Percentiles rank a stretch among this genome's conserved stretches.
Evolutionary conservation across 1,140 invertebrate species (phyloP).

Genomic region (Dendrolimus punctatus): DNA sequence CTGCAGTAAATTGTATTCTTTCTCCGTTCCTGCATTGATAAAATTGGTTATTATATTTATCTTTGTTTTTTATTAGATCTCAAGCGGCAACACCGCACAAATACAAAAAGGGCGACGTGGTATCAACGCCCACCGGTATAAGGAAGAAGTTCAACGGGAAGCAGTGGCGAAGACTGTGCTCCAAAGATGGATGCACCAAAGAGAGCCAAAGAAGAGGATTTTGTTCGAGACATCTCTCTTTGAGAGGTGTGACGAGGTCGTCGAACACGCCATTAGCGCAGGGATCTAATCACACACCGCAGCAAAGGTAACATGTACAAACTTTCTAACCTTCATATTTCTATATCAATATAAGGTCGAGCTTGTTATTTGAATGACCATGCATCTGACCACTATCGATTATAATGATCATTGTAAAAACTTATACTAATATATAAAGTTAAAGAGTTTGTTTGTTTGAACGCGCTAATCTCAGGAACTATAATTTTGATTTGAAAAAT

Average conservation of each 20-base stretch:
- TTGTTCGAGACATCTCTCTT: constrained; percentile 95
- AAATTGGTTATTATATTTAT: no score
- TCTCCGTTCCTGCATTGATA: no score
- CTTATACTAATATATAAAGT: no score
- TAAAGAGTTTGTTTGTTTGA: no score
- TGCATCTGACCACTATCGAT: no score
- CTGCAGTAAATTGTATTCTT: no score
- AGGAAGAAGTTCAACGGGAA: constrained; percentile 99
- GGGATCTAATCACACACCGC: constrained; percentile 50
- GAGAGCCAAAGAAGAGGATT: constrained; percentile 97
- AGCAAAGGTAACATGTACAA: constrained; percentile 37
- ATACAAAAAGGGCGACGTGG: constrained; percentile 99
- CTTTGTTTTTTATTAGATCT: constrained; percentile 74
- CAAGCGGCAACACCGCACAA: constrained; percentile 95
- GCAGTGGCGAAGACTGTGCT: constrained; percentile 97
- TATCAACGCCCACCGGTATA: constrained; percentile 95
- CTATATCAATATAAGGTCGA: no score
- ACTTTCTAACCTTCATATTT: no score
- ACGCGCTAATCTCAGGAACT: no score
- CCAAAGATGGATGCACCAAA: constrained; percentile 96
- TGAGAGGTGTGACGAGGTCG: constrained; percentile 77
- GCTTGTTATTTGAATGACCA: no score
- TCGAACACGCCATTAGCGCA: constrained; percentile 62
- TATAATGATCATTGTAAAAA: no score
- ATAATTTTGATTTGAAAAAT: no score